Base-by-base conservation (phyloP, 2,113 vertebrate genomes). In the Colistium nudipinnis region DNA sequence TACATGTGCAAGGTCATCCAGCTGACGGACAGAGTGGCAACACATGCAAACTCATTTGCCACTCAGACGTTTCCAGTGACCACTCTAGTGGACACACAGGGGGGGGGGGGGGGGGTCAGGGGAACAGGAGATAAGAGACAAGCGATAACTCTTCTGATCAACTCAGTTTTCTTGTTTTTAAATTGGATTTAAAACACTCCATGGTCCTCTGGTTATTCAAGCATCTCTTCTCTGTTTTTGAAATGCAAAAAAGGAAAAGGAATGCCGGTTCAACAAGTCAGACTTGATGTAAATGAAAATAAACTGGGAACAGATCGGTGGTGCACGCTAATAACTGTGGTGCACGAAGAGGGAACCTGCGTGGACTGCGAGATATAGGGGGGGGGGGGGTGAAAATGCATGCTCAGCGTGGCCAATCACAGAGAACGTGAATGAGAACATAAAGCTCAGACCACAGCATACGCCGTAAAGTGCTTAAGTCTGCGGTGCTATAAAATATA, bases 401-500 rank as follows among this genome's bases (percentile, higher is more conserved):
- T 59, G 63, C 62, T 7, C 6, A 45, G 4, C 19, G 56, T 51
- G 30, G 41, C 35, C 19, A 47, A 75, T 80, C 52, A 45, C 36
- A 35, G 27, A 76, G 41, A 44, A 62, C 0, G 33, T 49, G 54
- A 76, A 71, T 38, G 47, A 70, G 68, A 81, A 60, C 51, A 75
- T 82, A 82, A 77, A 76, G 39, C 75, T 65, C 39, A 61, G 60
- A 53, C 49, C 4, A 28, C 25, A 20, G n/a, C 63, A 57, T 79
- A 27, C 44, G 68, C 35, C 62, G 43, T 73, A 68, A 78, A 83
- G 77, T 63, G 22, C 49, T 81, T 80, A 72, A 70, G 70, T 71
- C 82, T 71, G 72, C 74, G 54, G 55, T 53, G 64, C 80, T 54
- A 85, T 78, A 83, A 77, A 82, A 82, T 71, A 80, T 64, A 70